phyloP scores from a whole-genome alignment of 2,888 invertebrate genomes.

The Masnerella sp. region DNA sequence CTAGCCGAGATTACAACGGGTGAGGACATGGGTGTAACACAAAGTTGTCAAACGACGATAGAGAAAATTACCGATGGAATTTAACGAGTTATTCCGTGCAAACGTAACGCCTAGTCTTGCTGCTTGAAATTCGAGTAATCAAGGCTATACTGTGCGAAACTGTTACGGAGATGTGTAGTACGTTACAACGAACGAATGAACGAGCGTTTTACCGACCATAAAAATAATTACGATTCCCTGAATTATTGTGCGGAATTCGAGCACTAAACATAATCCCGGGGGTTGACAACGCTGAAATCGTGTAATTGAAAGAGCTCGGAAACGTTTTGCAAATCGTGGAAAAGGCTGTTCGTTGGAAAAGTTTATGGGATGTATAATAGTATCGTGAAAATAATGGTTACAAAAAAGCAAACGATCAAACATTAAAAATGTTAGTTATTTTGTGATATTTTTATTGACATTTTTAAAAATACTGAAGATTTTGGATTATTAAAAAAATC shows the following conservation, averaged over 20 bases:
- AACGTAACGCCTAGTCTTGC: slow-evolving; percentile 34
- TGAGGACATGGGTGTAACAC: slow-evolving; percentile 33
- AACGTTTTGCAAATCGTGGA: too few relatives aligned
- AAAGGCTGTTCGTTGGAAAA: too few relatives aligned
- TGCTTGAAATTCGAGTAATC: slow-evolving; percentile 53
- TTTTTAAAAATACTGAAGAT: too few relatives aligned
- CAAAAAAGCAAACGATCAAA: too few relatives aligned
- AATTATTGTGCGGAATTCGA: slow-evolving; percentile 24
- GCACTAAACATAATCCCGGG: slow-evolving; percentile 7
- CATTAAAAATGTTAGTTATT: too few relatives aligned
- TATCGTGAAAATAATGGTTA: too few relatives aligned
- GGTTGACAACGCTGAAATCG: too few relatives aligned
- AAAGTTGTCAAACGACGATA: slow-evolving; percentile 56
- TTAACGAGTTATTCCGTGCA: slow-evolving; percentile 49
- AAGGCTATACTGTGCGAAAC: slow-evolving; percentile 35
- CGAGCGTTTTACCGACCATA: slow-evolving; percentile 42
- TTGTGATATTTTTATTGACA: too few relatives aligned
- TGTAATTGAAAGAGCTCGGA: too few relatives aligned
- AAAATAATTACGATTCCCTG: slow-evolving; percentile 49
- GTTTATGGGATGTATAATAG: too few relatives aligned
- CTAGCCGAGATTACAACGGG: slow-evolving; percentile 44
- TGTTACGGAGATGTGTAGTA: slow-evolving; percentile 24
- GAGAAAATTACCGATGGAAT: slow-evolving; percentile 57
- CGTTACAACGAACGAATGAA: slow-evolving; percentile 9
- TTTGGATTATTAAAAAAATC: too few relatives aligned